Evolutionary conservation across 2,888 invertebrate species (phyloP).

Genomic region (Chloromyia formosa): DNA sequence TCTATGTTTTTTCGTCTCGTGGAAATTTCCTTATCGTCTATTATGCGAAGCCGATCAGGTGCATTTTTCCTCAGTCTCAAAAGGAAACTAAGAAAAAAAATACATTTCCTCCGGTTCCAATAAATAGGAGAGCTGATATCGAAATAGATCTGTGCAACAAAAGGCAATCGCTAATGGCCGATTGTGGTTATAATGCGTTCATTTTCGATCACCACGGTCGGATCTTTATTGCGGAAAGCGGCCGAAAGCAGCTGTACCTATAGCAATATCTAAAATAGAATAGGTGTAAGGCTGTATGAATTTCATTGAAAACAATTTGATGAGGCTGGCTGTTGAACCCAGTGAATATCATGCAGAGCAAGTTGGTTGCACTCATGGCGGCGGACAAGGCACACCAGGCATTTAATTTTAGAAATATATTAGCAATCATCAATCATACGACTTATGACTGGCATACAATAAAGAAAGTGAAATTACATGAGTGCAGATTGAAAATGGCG

Average conservation of each 20-base stretch:
- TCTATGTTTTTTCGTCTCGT: not conserved
- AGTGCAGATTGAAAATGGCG: conserved; percentile 28
- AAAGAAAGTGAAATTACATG: conserved; percentile 40
- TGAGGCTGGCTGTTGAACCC: not conserved
- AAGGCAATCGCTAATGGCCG: conserved; percentile 13
- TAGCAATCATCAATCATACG: conserved; percentile 38
- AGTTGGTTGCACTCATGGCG: no score
- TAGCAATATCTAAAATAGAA: no score
- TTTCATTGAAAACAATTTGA: no score
- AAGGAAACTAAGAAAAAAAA: no score
- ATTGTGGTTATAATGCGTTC: conserved; percentile 37
- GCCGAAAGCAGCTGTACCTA: no score
- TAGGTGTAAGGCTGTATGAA: no score
- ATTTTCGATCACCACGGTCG: not conserved
- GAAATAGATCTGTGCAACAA: conserved; percentile 29
- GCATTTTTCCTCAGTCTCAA: conserved; percentile 24
- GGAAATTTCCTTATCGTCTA: conserved; percentile 41
- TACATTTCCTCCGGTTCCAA: no score
- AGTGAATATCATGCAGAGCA: conserved; percentile 5
- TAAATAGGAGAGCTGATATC: no score
- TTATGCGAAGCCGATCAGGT: conserved; percentile 36
- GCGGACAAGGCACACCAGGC: conserved; percentile 11
- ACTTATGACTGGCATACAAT: conserved; percentile 20
- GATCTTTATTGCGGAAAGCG: not conserved
- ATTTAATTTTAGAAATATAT: conserved; percentile 40